Evolutionary conservation across 2,888 invertebrate species (phyloP).

Genomic region (Branchipolynoe longqiensis): DNA sequence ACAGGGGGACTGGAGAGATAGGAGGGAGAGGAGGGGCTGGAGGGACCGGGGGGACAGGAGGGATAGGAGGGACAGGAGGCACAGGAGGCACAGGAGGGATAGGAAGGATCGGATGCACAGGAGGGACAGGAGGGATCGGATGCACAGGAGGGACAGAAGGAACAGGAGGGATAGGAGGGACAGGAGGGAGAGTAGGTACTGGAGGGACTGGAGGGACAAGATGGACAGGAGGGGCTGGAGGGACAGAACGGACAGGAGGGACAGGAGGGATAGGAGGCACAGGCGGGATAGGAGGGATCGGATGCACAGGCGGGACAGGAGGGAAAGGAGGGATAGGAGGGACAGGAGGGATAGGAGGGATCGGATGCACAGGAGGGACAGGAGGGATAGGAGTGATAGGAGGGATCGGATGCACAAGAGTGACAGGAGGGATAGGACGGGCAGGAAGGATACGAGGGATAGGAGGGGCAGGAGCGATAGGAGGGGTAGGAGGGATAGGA

Average conservation of each 20-base stretch:
- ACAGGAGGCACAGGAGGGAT: not conserved
- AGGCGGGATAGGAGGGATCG: not conserved
- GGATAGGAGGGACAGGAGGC: not conserved
- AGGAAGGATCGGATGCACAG: not conserved
- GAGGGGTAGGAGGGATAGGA: too few species aligned
- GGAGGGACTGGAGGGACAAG: not conserved
- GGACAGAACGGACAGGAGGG: not conserved
- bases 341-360: not conserved
- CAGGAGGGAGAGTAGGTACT: not conserved
- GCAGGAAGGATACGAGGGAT: too few species aligned
- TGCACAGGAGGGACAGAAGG: not conserved
- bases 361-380: not conserved
- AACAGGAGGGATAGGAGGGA: not conserved
- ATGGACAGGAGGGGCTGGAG: not conserved
- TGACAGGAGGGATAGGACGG: too few species aligned
- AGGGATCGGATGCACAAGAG: too few species aligned
- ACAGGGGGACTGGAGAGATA: not conserved
- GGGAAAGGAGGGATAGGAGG: not conserved
- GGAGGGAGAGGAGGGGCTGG: not conserved
- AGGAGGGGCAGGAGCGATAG: too few species aligned
- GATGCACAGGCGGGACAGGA: not conserved
- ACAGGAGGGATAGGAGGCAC: not conserved
- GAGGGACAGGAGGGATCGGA: not conserved
- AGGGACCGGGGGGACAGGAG: not conserved
- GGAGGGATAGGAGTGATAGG: not conserved